Evolutionary conservation across 2,113 vertebrate species (phyloP).

Genomic region (Archilochus colubris): DNA sequence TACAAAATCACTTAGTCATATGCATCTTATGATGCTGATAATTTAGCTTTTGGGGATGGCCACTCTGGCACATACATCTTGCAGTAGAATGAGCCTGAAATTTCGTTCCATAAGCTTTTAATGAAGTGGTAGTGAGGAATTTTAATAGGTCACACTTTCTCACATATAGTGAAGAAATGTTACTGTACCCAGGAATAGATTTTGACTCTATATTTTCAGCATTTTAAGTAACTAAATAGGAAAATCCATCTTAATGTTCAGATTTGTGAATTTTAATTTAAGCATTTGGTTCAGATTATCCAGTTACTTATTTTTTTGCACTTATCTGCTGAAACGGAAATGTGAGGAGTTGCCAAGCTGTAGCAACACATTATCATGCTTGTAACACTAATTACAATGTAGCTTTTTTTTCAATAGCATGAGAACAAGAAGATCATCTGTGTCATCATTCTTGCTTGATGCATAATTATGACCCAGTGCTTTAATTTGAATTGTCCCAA

Average conservation of each 20-base stretch:
- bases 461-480: constrained; percentile 31
- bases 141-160: neutral
- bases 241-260: constrained; percentile 2
- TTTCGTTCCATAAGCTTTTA: constrained; percentile 33
- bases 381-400: constrained; percentile 19
- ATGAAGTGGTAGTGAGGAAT: constrained; percentile 34
- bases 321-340: neutral
- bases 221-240: neutral
- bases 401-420: constrained; percentile 21
- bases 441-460: constrained; percentile 35
- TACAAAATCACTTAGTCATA: neutral
- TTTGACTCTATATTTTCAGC: neutral
- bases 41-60: neutral
- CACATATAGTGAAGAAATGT: neutral
- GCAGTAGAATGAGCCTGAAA: constrained; percentile 15
- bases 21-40: neutral
- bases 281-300: constrained; percentile 2
- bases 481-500: constrained; percentile 62
- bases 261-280: constrained; percentile 15
- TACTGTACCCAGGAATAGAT: neutral
- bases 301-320: constrained; percentile 23
- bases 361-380: neutral
- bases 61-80: neutral
- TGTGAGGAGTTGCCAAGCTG: constrained; percentile 3
- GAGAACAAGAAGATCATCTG: constrained; percentile 27